Percentiles rank a stretch among this genome's conserved stretches.
phyloP scores from a whole-genome alignment of 2,888 invertebrate genomes.

The Drosophila prostipennis region DNA sequence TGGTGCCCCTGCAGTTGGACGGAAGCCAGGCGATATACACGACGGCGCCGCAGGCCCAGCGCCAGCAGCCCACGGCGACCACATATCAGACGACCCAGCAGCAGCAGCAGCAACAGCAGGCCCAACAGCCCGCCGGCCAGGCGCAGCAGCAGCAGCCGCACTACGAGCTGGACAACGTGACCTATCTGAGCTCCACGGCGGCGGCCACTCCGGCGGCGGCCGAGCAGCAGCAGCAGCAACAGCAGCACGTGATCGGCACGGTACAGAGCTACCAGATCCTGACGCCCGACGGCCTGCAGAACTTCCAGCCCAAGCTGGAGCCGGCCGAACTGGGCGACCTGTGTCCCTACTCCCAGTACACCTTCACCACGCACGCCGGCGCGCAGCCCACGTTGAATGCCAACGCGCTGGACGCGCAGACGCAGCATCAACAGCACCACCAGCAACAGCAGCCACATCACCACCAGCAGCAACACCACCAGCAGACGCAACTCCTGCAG shows the following conservation, averaged over 20 bases:
- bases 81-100: slow-evolving; percentile 70
- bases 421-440: slow-evolving; percentile 65
- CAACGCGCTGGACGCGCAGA: slow-evolving; percentile 67
- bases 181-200: slow-evolving; percentile 78
- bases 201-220: slow-evolving; percentile 72
- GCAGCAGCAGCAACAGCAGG: slow-evolving; percentile 48
- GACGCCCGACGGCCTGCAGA: slow-evolving; percentile 82
- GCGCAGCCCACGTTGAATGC: slow-evolving; percentile 74
- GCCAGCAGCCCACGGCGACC: slow-evolving; percentile 55
- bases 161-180: slow-evolving; percentile 82
- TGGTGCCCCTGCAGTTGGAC: slow-evolving; percentile 81
- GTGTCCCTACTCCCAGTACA: slow-evolving; percentile 82
- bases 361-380: slow-evolving; percentile 76
- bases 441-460: slow-evolving; percentile 56
- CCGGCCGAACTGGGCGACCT: slow-evolving; percentile 74
- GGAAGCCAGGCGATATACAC: slow-evolving; percentile 81
- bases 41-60: slow-evolving; percentile 58
- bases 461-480: slow-evolving; percentile 63
- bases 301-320: slow-evolving; percentile 79
- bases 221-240: slow-evolving; percentile 74
- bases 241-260: slow-evolving; percentile 82
- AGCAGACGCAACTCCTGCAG: slow-evolving; percentile 59
- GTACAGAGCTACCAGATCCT: slow-evolving; percentile 83
- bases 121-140: slow-evolving; percentile 56
- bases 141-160: slow-evolving; percentile 71